Conservation (phyloP, 2,113 vertebrate species). For the Falcunculus frontatus region DNA sequence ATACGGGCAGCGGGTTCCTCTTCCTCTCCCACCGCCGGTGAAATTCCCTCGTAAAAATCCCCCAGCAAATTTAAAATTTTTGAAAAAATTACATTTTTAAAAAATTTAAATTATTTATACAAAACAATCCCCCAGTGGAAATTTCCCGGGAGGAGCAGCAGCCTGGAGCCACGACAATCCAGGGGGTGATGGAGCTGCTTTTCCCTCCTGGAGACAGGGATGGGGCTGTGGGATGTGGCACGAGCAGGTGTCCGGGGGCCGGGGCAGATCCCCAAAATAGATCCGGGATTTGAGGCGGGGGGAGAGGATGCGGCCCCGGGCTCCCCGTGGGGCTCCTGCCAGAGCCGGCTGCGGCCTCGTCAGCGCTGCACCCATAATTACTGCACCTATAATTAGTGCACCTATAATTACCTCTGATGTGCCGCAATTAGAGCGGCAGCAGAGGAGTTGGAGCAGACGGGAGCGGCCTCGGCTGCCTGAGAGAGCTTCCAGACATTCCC, state of each 20-base stretch:
- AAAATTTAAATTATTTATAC: neutral
- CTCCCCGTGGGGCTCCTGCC: slow-evolving; percentile 45
- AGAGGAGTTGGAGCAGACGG: slow-evolving; percentile 22
- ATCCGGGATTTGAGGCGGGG: neutral
- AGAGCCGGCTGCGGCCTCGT: slow-evolving; percentile 61
- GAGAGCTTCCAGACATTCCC: neutral
- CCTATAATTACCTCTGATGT: slow-evolving; percentile 66
- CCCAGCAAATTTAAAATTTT: too few species aligned
- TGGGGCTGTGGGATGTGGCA: accelerated
- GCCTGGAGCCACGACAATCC: neutral
- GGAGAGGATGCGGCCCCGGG: neutral
- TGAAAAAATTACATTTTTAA: neutral
- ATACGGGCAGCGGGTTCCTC: too few species aligned
- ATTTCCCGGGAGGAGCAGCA: neutral
- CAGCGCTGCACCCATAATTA: slow-evolving; percentile 74
- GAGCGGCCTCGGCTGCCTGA: slow-evolving; percentile 19
- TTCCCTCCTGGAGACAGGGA: accelerated
- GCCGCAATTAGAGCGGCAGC: slow-evolving; percentile 66
- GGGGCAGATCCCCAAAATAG: neutral
- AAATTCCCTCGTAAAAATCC: neutral
- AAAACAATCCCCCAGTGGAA: neutral
- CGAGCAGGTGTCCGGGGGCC: neutral
- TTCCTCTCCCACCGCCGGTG: neutral
- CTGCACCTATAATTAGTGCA: slow-evolving; percentile 67
- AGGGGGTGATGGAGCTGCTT: accelerated